phyloP scores from a whole-genome alignment of 2,888 invertebrate genomes.

The Dioctria rufipes region DNA sequence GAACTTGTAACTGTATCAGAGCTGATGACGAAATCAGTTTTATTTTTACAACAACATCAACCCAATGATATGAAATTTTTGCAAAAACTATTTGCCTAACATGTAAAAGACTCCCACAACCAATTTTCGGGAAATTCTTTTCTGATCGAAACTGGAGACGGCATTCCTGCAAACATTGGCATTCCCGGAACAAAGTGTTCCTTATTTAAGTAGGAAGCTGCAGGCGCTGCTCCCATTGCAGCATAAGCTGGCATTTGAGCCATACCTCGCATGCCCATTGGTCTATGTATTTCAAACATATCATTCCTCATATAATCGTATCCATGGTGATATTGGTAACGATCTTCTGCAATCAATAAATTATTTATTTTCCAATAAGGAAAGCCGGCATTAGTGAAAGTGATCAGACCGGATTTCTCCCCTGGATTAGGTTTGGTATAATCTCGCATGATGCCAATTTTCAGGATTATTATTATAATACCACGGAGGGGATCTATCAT shows the following conservation, averaged over 20 bases:
- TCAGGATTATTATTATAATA: no score
- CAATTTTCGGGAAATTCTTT: constrained; percentile 80
- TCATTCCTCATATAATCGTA: neutral
- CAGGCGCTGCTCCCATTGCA: neutral
- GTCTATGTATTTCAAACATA: neutral
- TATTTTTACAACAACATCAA: neutral
- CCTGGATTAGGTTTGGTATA: constrained; percentile 72
- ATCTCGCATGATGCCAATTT: neutral
- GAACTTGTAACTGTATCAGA: constrained; percentile 72
- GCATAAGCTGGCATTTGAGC: neutral
- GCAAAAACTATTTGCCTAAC: constrained; percentile 40
- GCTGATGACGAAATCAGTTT: constrained; percentile 47
- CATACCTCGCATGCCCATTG: neutral
- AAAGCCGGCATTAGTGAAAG: constrained; percentile 64
- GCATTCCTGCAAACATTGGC: constrained; percentile 30
- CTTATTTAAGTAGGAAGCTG: neutral
- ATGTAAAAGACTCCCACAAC: constrained; percentile 74
- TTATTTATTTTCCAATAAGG: neutral
- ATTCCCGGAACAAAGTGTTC: neutral
- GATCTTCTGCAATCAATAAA: constrained; percentile 15
- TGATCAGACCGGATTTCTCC: constrained; percentile 63
- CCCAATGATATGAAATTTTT: neutral
- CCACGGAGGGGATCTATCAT: no score
- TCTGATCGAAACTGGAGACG: constrained; percentile 67
- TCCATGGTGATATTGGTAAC: neutral